Evolutionary conservation across 2,797 vertebrate genomes (phyloP).

Genomic region (Antrozous pallidus): DNA sequence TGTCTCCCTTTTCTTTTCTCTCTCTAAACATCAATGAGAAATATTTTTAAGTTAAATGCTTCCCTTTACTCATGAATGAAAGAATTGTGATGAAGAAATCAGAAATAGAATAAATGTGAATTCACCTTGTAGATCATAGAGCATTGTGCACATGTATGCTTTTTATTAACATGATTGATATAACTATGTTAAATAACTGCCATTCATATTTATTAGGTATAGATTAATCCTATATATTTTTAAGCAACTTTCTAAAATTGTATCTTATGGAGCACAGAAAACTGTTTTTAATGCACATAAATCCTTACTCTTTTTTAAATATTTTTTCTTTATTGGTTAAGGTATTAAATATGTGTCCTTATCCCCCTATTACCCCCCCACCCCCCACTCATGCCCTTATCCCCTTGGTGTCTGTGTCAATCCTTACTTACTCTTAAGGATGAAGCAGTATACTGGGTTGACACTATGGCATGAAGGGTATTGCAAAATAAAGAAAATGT

Average conservation of each 20-base stretch:
- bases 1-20: neutral
- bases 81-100: neutral
- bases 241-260: neutral
- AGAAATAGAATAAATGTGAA: neutral
- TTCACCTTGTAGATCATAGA: neutral
- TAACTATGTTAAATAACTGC: neutral
- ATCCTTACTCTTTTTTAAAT: neutral
- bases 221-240: neutral
- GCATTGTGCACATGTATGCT: neutral
- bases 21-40: neutral
- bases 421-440: neutral
- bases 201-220: neutral
- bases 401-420: too few relatives aligned
- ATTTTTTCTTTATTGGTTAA: too few relatives aligned
- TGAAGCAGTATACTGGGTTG: neutral
- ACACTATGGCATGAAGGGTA: neutral
- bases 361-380: too few relatives aligned
- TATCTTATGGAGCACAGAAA: neutral
- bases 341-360: too few relatives aligned
- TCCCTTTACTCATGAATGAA: neutral
- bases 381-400: too few relatives aligned
- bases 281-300: neutral
- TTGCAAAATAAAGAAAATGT: neutral
- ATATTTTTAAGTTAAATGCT: neutral
- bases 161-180: neutral